Evolutionary conservation across 2,113 vertebrate species (phyloP), one percentile per base, ranked within the genome.

Genomic region (Esox niger): DNA sequence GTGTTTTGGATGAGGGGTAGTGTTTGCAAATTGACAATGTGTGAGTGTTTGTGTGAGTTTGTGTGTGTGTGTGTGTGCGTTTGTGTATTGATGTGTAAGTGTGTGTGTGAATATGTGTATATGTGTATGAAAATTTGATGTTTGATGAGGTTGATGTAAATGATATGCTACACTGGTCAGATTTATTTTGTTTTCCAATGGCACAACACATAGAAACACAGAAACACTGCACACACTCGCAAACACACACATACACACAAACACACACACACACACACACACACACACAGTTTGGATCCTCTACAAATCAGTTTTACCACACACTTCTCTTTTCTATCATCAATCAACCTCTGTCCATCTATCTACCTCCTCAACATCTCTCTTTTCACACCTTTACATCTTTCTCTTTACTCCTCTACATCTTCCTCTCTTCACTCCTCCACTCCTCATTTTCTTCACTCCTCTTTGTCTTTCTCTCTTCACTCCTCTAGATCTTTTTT

Each of bases 91-190:
- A 20, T 49, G 46, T 49, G 46, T 49, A 20, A 7, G 38, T 8
- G 46, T 49, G 46, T 21, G 46, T 49, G 46, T 21, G 17, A 31
- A 29, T 30, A 20, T 31, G 57, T 60, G 57, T 60, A 20, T 60
- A 6, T 60, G 30, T 31, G 27, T 31, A 4, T 31, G 30, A 17
- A 17, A 17, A 7, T 30, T 0, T 13, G 26, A 27, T 61, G 30
- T 61, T 30, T 61, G 59, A 7, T 61, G 31, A 33, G n/a, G 59
- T 35, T 33, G 8, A 61, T 61, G 59, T 61, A 61, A 61, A 61
- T 61, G 59, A 61, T n/a, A 30, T 21, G 20, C 7, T 15, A 21
- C 17, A 32, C n/a, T 8, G 13, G 21, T 26, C n/a, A 23, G 21
- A 10, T 23, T 56, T 4, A 9, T 25, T 56, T 56, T 56, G 54